Evolutionary conservation across 2,797 vertebrate species (phyloP), one percentile per base, ranked within the genome.

Genomic region (Todus mexicanus): DNA sequence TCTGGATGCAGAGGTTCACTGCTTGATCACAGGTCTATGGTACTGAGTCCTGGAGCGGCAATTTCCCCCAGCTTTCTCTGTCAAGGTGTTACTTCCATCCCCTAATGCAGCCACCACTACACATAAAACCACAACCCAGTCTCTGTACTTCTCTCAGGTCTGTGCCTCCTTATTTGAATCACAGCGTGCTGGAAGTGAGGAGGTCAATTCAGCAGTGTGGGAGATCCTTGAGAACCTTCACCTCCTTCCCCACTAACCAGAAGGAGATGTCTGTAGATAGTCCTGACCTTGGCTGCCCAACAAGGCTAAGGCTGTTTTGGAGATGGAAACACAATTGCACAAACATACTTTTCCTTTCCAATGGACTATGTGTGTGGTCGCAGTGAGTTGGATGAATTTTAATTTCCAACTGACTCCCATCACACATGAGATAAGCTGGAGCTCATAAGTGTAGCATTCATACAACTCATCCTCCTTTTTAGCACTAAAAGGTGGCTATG

Each of bases 261-360:
- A 23, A 87, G 76, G 38, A 80, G 78, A 93, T 0, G 35, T 60
- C 59, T 65, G 63, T 38, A 61, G 70, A 78, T 89, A 11, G 21
- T 64, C 25, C 33, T 81, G 91, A 95, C 89, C 91, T 94, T 91
- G 82, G 92, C 90, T 0, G 12, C 82, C 29, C 74, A 83, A 15
- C 87, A 91, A 91, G 87, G 73, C 54, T 40, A 40, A 89, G 72
- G 66, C 47, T 96, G 91, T 95, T 95, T 91, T 92, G 80, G 94
- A 93, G 83, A 86, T 91, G 87, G 79, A 84, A 95, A 43, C 53
- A 45, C 66, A 89, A 94, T 93, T 90, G 79, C 63, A 81, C 94
- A 96, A 96, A 96, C 94, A 94, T 92, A 56, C 29, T 96, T 94
- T 94, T 94, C 85, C 70, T 94, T 91, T 96, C 91, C 83, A 84